Base-by-base conservation (phyloP, 2,113 vertebrate species). In the Tonatia bakeri region DNA sequence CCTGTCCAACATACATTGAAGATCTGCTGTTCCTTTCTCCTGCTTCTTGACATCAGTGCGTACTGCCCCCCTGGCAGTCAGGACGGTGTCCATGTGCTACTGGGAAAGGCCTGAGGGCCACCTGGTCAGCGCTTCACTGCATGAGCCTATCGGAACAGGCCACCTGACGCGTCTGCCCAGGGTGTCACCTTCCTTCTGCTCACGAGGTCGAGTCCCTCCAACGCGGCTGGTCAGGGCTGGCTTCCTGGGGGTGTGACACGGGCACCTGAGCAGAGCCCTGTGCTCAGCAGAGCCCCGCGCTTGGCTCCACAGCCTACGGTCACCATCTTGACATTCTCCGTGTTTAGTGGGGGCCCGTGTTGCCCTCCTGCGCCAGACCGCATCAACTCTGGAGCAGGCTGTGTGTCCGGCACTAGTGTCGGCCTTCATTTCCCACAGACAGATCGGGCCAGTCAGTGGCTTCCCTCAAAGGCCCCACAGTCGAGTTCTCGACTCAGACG, bases 161-260 rank as follows among this genome's bases (percentile, higher is more conserved):
- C 17, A 5, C 40, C 79, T 1, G 38, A 0, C 2, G 9, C 1
- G 67, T 65, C 40, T 19, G 2, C 38, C 20, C 9, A 3, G 4
- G 1, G 16, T 0, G 36, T 4, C 65, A 13, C 0, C 1, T 31
- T 4, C 0, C 0, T 31, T 38, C 31, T 20, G 28, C 4, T 36
- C 38, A 3, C 1, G 28, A 59, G 12, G 0, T 15, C 12, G 8
- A 9, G 2, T 3, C 6, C 10, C 22, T 19, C 59, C 70, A 28
- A 0, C 1, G 0, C 2, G 9, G 19, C 40, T 0, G 19, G 10
- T 36, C 84, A 64, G 56, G 33, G 76, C 7, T 14, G 6, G 24
- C 26, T 7, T 28, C 6, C 0, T 1, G 11, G 47, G 17, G 9
- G 4, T 7, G 7, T 8, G 9, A 31, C 12, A 2, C 0, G 0